phyloP scores from a whole-genome alignment of 1,140 invertebrate species.

The Nymphalis io region DNA sequence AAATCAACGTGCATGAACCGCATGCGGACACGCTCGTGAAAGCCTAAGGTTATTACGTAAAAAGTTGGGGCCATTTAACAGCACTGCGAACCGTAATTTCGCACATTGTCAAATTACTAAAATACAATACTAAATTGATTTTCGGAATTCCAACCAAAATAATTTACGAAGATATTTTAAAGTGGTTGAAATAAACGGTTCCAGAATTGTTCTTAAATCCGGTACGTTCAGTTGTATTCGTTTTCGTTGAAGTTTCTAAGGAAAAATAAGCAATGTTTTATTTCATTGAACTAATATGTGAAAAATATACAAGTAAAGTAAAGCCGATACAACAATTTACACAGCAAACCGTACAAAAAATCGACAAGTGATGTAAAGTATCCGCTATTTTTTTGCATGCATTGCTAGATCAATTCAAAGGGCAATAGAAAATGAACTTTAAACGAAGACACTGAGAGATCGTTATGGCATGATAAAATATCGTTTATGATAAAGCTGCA shows the following conservation, averaged over 20 bases:
- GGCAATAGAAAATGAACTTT: constrained; percentile 41
- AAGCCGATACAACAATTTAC: constrained; percentile 22
- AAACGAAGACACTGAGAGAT: constrained; percentile 38
- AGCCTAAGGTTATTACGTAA: constrained; percentile 58
- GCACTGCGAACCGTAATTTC: constrained; percentile 17
- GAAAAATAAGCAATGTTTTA: neutral
- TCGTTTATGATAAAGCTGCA: constrained; percentile 54
- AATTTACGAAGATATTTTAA: neutral
- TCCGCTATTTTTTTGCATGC: constrained; percentile 30
- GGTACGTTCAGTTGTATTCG: neutral
- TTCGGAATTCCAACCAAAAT: neutral
- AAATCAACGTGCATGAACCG: constrained; percentile 55
- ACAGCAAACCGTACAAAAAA: constrained; percentile 17
- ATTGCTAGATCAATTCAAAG: constrained; percentile 27
- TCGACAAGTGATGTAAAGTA: constrained; percentile 26
- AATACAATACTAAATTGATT: constrained; percentile 6
- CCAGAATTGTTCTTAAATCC: neutral
- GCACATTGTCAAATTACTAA: constrained; percentile 24
- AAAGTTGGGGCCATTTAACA: constrained; percentile 32
- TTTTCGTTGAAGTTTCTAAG: neutral
- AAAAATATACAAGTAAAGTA: constrained; percentile 22
- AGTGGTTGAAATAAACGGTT: neutral
- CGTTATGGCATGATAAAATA: constrained; percentile 41
- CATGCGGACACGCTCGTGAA: constrained; percentile 57
- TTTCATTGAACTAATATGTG: constrained; percentile 1